Evolutionary conservation across 2,113 vertebrate genomes (phyloP).

Genomic region (Solea senegalensis): DNA sequence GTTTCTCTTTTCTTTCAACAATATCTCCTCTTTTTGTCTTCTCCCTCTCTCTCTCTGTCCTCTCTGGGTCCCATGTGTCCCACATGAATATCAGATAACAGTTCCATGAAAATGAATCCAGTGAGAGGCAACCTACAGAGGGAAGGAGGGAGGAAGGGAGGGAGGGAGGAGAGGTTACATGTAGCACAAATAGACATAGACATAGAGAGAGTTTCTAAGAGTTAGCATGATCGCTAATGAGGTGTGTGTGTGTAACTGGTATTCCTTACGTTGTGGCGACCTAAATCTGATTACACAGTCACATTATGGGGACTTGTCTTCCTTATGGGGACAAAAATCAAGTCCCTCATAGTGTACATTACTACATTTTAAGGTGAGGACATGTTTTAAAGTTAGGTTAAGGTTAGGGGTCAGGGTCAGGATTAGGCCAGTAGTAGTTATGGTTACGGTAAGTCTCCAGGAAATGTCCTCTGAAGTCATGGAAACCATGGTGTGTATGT

Average conservation of each 20-base stretch:
- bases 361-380: no score
- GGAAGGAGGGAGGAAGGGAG: neutral
- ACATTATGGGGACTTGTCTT: no score
- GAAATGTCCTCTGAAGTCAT: no score
- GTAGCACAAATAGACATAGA: constrained; percentile 11
- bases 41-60: neutral
- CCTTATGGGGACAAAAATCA: no score
- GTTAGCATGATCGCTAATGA: constrained; percentile 65
- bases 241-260: constrained; percentile 31
- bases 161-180: neutral
- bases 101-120: constrained; percentile 52
- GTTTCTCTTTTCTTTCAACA: constrained; percentile 10
- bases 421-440: no score
- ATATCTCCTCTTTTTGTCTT: constrained; percentile 5
- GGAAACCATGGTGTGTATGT: neutral
- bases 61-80: constrained; percentile 17
- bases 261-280: no score
- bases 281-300: no score
- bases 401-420: no score
- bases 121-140: constrained; percentile 44
- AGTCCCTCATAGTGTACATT: no score
- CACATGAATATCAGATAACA: constrained; percentile 53
- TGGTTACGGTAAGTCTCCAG: no score
- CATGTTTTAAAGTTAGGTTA: no score
- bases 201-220: constrained; percentile 50